These are phyloP conservation scores for Sternotherus odoratus DNA, from an alignment of 2,797 vertebrate species.

Conservation along the genomic window DNA sequence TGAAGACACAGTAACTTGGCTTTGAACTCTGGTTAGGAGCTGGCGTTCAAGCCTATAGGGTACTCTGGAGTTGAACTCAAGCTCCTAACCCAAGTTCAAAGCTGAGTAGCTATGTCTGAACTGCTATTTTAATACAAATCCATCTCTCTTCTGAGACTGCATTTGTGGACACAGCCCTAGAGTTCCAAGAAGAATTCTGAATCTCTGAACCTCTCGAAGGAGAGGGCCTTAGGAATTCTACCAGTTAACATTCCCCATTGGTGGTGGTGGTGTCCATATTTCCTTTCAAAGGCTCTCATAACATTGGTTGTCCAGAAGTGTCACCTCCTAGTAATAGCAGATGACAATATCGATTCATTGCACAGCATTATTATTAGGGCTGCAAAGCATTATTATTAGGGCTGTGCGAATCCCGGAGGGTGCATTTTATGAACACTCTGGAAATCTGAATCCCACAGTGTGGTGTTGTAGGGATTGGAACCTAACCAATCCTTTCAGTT, in stretches of 20 bases:
- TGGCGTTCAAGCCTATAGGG: not conserved
- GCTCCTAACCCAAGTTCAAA: not conserved
- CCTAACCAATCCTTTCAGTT: not conserved
- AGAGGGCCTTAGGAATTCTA: not conserved
- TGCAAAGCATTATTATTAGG: not conserved
- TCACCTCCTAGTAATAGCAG: fast-evolving
- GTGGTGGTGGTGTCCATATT: not conserved
- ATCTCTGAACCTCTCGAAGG: not conserved
- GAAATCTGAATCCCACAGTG: not conserved
- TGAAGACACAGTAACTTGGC: not conserved
- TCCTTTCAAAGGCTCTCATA: not conserved
- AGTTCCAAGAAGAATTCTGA: not conserved
- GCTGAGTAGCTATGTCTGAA: not conserved
- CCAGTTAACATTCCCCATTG: not conserved
- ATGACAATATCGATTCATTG: slow-evolving; percentile 1
- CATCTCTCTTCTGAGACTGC: not conserved
- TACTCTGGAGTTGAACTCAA: not conserved
- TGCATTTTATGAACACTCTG: slow-evolving; percentile 24
- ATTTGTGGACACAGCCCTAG: not conserved
- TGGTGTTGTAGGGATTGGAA: not conserved
- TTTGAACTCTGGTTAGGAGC: not conserved
- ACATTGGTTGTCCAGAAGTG: not conserved
- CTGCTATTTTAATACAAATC: not conserved
- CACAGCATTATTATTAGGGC: not conserved
- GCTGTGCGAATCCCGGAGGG: slow-evolving; percentile 4